A percentile compares a stretch with the other conserved stretches of the same genome.
These are phyloP conservation scores for Operophtera brumata DNA, from an alignment of 2,888 invertebrate species.

Conservation along the genomic window DNA sequence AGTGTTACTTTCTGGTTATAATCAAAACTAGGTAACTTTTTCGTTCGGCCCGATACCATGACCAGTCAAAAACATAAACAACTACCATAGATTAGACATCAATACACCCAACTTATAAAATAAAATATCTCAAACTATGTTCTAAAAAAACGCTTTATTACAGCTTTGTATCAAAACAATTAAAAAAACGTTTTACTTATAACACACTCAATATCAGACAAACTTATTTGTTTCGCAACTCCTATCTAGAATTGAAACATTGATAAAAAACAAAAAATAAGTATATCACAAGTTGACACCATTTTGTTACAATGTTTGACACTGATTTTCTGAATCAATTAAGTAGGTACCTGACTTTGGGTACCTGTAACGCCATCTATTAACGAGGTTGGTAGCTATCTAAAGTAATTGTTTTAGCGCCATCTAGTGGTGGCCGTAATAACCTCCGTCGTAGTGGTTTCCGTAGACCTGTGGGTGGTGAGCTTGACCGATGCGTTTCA, in stretches of 20 bases:
- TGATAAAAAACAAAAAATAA: slow-evolving; percentile 35
- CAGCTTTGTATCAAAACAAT: slow-evolving; percentile 44
- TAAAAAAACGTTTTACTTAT: slow-evolving; percentile 23
- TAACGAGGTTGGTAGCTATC: slow-evolving; percentile 31
- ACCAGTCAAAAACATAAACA: too few relatives aligned
- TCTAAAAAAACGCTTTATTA: slow-evolving; percentile 38
- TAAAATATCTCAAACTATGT: slow-evolving; percentile 17
- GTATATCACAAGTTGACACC: too few relatives aligned
- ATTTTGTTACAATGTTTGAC: too few relatives aligned
- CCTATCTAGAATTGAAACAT: slow-evolving; percentile 19
- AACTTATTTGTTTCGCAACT: slow-evolving; percentile 34
- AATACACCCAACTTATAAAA: too few relatives aligned
- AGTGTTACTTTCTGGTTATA: background rate
- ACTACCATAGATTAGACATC: too few relatives aligned
- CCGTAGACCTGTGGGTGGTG: slow-evolving; percentile 70
- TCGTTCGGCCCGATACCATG: background rate
- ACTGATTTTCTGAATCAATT: slow-evolving; percentile 32
- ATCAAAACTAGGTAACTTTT: slow-evolving; percentile 26
- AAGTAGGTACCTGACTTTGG: slow-evolving; percentile 4
- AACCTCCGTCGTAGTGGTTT: slow-evolving; percentile 50
- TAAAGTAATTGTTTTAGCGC: slow-evolving; percentile 31
- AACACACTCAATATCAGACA: slow-evolving; percentile 35
- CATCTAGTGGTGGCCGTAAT: slow-evolving; percentile 71
- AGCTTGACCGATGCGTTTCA: slow-evolving; percentile 73
- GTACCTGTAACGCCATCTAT: slow-evolving; percentile 48